Percentiles rank a stretch among this genome's conserved stretches.
These are phyloP conservation scores for Epirrita christyi DNA, from an alignment of 2,888 invertebrate genomes.

Conservation along the genomic window DNA sequence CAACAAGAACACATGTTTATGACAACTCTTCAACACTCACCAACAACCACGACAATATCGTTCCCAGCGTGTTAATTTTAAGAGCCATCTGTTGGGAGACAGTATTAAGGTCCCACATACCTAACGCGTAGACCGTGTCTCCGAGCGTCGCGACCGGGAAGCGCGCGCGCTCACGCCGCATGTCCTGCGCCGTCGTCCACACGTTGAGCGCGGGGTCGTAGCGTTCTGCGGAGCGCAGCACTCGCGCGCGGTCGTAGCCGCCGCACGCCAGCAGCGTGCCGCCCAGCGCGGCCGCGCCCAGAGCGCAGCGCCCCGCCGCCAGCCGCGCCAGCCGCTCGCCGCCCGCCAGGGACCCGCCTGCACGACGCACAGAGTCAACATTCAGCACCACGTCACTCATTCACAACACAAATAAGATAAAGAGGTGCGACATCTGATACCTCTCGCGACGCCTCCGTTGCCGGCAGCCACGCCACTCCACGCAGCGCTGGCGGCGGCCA, in stretches of 20 bases:
- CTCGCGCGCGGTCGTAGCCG: constrained; percentile 93
- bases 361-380: too few species aligned
- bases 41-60: too few species aligned
- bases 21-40: too few species aligned
- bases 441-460: constrained; percentile 85
- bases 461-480: constrained; percentile 91
- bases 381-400: constrained; percentile 87
- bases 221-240: constrained; percentile 89
- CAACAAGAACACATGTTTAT: too few species aligned
- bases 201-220: constrained; percentile 89
- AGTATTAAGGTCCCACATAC: too few species aligned
- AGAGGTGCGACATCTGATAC: too few species aligned
- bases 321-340: constrained; percentile 76
- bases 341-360: constrained; percentile 86
- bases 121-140: constrained; percentile 90
- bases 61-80: too few species aligned
- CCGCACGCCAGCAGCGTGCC: constrained; percentile 91
- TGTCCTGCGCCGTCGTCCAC: constrained; percentile 88
- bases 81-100: too few species aligned
- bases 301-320: constrained; percentile 87
- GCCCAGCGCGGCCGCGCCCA: constrained; percentile 89
- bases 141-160: constrained; percentile 89
- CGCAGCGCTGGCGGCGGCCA: constrained; percentile 87
- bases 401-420: constrained; percentile 81
- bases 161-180: constrained; percentile 91